Base-by-base conservation (phyloP, 1,140 invertebrate species). In the Neuroterus valhalla region DNA sequence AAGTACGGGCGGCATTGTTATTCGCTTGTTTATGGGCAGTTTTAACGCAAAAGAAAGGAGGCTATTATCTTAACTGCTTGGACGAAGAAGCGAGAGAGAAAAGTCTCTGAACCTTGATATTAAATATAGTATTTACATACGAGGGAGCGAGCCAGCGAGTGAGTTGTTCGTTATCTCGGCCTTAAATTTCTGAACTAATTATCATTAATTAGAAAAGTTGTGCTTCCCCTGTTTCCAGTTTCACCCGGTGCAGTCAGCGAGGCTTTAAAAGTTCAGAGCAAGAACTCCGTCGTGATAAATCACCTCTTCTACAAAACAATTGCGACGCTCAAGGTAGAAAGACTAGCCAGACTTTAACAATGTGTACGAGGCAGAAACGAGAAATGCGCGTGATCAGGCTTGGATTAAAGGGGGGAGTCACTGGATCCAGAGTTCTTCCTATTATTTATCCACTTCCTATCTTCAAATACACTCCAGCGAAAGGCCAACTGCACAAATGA, bases 201-300 rank as follows among this genome's bases (percentile, higher is more conserved):
- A 89, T 86, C 88, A 88, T 87, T 89, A 89, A 88, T 88, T 88
- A 87, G 87, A 87, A 88, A 89, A 88, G 86, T 88, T 89, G 76
- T 68, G 74, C 67, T 43, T 68, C 23, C 38, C 48, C 73, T 44
- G 76, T 77, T 77, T 74, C 74, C 74, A 69, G 55, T 68, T 68
- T 67, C 62, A n/a, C 66, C 44, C 21, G 46, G 55, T 68, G 70
- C n/a, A 73, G 70, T 73, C 77, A 73, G 72, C 71, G 68, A 44
- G 69, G 78, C 81, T 78, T 81, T 78, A 77, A 85, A 85, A 85
- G 78, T 85, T 84, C 71, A 52, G 72, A 50, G 72, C 71, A 82
- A 82, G 84, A 81, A 78, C 81, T 79, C 67, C 66, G 70, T 45
- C 71, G 80, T 74, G 82, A 85, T 84, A 81, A 84, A 85, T 85